phyloP scores from a whole-genome alignment of 2,888 invertebrate genomes.

The Drosophila testacea region DNA sequence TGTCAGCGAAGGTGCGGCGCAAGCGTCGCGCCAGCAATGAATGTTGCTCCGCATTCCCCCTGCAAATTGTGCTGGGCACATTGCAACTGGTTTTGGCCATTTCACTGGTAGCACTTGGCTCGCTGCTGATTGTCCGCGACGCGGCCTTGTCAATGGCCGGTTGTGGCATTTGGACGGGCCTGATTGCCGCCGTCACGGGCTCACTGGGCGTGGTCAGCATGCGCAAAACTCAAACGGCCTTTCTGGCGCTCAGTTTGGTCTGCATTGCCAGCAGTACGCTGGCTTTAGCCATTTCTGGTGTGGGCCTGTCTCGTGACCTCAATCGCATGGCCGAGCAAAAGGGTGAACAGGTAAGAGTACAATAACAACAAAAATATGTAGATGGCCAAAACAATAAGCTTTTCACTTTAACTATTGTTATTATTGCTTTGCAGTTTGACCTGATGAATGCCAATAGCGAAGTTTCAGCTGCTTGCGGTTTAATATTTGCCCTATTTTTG shows the following conservation, averaged over 20 bases:
- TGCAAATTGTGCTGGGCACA: slow-evolving; percentile 83
- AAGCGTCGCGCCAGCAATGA: slow-evolving; percentile 64
- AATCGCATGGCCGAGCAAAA: slow-evolving; percentile 80
- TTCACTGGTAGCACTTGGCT: slow-evolving; percentile 83
- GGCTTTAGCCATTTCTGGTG: slow-evolving; percentile 84
- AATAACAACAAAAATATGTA: background rate
- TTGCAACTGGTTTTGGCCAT: slow-evolving; percentile 83
- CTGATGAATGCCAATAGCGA: slow-evolving; percentile 80
- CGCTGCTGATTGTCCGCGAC: slow-evolving; percentile 83
- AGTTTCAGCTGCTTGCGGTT: slow-evolving; percentile 83
- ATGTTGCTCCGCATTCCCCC: slow-evolving; percentile 81
- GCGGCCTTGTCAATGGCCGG: slow-evolving; percentile 83
- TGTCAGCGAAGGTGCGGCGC: slow-evolving; percentile 59
- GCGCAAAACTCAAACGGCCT: slow-evolving; percentile 84
- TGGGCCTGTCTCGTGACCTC: slow-evolving; percentile 84
- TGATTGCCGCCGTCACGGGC: slow-evolving; percentile 84
- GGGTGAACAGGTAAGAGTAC: slow-evolving; percentile 61
- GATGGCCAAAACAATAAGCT: background rate
- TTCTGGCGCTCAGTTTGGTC: slow-evolving; percentile 84
- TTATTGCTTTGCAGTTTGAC: slow-evolving; percentile 71
- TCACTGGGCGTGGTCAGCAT: slow-evolving; percentile 85
- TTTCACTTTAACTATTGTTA: slow-evolving; percentile 20
- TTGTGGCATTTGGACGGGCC: slow-evolving; percentile 84
- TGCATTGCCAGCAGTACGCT: slow-evolving; percentile 85
- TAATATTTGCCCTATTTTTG: slow-evolving; percentile 83